These are phyloP conservation scores for Drosophila suboccidentalis DNA, from an alignment of 2,888 invertebrate species.

Conservation along the genomic window DNA sequence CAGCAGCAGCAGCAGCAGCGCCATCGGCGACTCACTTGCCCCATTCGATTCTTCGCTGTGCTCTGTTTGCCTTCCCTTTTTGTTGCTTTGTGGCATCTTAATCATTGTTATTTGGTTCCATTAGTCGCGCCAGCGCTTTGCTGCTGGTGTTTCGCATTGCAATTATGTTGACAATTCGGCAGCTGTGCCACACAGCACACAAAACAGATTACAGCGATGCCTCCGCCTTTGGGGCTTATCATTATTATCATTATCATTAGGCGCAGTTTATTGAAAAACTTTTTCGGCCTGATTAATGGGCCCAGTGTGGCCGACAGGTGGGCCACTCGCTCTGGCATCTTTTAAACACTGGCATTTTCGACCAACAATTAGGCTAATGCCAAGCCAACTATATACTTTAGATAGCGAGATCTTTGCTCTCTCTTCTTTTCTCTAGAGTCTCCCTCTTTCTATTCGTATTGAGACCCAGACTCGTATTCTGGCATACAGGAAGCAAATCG, in stretches of 20 bases:
- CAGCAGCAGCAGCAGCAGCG: constrained; percentile 8
- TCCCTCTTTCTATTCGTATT: background rate
- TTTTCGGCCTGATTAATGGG: constrained; percentile 74
- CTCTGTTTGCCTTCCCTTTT: constrained; percentile 25
- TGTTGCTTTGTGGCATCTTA: constrained; percentile 53
- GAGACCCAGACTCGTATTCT: constrained; percentile 10
- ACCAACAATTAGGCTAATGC: constrained; percentile 58
- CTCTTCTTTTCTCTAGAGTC: background rate
- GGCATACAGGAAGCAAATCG: constrained; percentile 65
- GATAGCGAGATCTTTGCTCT: constrained; percentile 26
- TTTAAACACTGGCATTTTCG: constrained; percentile 43
- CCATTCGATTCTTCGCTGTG: constrained; percentile 2
- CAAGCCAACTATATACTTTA: constrained; percentile 31
- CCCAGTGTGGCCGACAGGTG: constrained; percentile 64
- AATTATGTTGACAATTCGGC: constrained; percentile 77
- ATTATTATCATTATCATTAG: constrained; percentile 69
- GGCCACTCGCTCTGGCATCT: constrained; percentile 30
- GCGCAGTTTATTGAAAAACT: constrained; percentile 75
- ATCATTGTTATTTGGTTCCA: constrained; percentile 80
- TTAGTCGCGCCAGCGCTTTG: constrained; percentile 64
- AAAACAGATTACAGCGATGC: constrained; percentile 55
- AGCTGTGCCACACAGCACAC: constrained; percentile 34
- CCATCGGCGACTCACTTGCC: constrained; percentile 15
- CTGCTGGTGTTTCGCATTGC: constrained; percentile 77
- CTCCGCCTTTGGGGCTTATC: constrained; percentile 59